phyloP scores from a whole-genome alignment of 1,140 invertebrate species.

The Ceratosolen fusciceps region DNA sequence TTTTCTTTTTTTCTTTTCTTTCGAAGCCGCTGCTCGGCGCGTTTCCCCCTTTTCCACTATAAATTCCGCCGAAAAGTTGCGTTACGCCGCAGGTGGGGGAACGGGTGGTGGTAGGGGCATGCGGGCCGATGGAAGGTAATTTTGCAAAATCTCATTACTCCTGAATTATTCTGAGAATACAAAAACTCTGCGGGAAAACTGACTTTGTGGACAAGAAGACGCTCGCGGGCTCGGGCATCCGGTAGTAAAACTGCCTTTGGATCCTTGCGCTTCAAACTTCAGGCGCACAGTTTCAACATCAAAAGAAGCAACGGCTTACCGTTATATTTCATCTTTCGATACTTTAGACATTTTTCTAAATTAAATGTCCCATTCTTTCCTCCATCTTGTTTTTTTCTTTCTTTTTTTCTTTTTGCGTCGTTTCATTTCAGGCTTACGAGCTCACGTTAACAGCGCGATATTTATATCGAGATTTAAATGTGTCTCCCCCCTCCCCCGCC shows the following conservation, averaged over 20 bases:
- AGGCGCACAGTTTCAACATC: not conserved
- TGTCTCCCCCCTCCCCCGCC: too few relatives aligned
- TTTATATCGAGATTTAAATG: too few relatives aligned
- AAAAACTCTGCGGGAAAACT: slow-evolving; percentile 7
- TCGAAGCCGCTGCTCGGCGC: too few relatives aligned
- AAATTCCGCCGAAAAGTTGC: not conserved
- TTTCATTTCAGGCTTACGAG: too few relatives aligned
- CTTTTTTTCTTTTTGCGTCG: too few relatives aligned
- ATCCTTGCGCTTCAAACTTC: not conserved
- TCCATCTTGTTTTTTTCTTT: too few relatives aligned
- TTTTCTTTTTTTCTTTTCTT: too few relatives aligned
- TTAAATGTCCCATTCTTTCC: not conserved
- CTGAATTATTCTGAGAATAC: not conserved
- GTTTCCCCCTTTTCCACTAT: too few relatives aligned
- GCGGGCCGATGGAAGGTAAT: too few relatives aligned
- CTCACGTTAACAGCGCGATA: too few relatives aligned
- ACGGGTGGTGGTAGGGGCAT: not conserved
- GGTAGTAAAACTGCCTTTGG: slow-evolving; percentile 6
- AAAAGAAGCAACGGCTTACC: not conserved
- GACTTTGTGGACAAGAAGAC: not conserved
- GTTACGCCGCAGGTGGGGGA: too few relatives aligned
- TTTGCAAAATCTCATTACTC: slow-evolving; percentile 18
- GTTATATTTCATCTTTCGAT: not conserved
- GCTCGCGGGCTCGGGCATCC: not conserved
- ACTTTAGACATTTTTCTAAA: not conserved